These are phyloP conservation scores for Paedocypris sp. DNA, from an alignment of 2,113 vertebrate genomes.

Conservation along the genomic window DNA sequence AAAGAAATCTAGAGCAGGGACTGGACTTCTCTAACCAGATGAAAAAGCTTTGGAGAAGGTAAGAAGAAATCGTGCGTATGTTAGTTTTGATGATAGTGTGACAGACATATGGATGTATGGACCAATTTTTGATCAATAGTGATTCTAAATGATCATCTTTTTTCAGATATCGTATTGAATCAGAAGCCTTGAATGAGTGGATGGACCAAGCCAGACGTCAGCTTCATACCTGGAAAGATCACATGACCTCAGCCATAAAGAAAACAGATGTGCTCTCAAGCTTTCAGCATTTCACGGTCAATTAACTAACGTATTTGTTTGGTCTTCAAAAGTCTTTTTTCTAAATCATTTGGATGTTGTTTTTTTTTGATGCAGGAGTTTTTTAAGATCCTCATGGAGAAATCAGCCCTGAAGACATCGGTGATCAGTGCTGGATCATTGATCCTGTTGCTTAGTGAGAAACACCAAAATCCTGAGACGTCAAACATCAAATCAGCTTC, in stretches of 20 bases:
- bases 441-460: slow-evolving; percentile 64
- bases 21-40: slow-evolving; percentile 45
- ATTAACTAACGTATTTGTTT: slow-evolving; percentile 32
- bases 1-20: slow-evolving; percentile 54
- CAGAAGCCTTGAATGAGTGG: slow-evolving; percentile 62
- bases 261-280: slow-evolving; percentile 54
- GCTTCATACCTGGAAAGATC: slow-evolving; percentile 61
- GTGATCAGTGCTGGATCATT: slow-evolving; percentile 65
- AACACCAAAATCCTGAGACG: slow-evolving; percentile 19
- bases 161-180: slow-evolving; percentile 68
- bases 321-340: too few species aligned
- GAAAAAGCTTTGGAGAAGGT: slow-evolving; percentile 68
- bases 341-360: too few species aligned
- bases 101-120: too few species aligned
- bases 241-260: slow-evolving; percentile 52
- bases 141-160: not conserved
- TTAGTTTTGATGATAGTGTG: too few species aligned
- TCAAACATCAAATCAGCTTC: not conserved
- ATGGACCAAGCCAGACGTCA: slow-evolving; percentile 60
- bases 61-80: not conserved
- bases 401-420: slow-evolving; percentile 63
- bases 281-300: slow-evolving; percentile 69
- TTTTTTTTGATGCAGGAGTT: slow-evolving; percentile 56
- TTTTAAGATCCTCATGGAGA: slow-evolving; percentile 68
- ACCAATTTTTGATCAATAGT: too few species aligned